Conservation (phyloP, 2,888 invertebrate species). For the Lasioglossum pauxillum region DNA sequence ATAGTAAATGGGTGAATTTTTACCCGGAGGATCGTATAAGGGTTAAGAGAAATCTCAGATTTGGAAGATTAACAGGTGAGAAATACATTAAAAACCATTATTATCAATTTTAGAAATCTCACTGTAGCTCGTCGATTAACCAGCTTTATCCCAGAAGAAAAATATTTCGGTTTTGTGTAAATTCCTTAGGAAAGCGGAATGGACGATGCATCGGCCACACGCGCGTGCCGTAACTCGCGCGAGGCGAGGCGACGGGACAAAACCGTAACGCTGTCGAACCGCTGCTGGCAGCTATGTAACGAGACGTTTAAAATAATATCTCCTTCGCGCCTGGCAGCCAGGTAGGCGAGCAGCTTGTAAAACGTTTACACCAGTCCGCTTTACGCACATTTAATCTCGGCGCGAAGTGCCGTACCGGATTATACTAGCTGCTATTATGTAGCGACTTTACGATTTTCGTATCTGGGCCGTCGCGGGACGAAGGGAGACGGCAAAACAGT, state of each 20-base stretch:
- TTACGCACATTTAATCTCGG: slow-evolving; percentile 81
- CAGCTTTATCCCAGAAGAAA: neutral
- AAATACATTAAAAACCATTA: neutral
- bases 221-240: slow-evolving; percentile 46
- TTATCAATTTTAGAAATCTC: neutral
- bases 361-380: slow-evolving; percentile 69
- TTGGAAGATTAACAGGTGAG: neutral
- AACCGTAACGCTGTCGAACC: slow-evolving; percentile 52
- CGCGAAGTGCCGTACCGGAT: slow-evolving; percentile 75
- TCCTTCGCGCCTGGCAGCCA: slow-evolving; percentile 35
- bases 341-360: slow-evolving; percentile 65
- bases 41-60: neutral
- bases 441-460: slow-evolving; percentile 82
- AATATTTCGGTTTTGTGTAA: neutral
- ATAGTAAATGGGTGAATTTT: too few species aligned
- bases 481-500: neutral
- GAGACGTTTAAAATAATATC: slow-evolving; percentile 62
- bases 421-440: slow-evolving; percentile 78
- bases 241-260: slow-evolving; percentile 39
- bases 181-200: neutral
- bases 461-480: slow-evolving; percentile 75
- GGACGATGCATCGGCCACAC: slow-evolving; percentile 27
- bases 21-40: too few species aligned
- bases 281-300: slow-evolving; percentile 42
- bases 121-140: neutral